Base-by-base conservation (phyloP, 2,797 vertebrate species). In the Pantherophis vulpinus region DNA sequence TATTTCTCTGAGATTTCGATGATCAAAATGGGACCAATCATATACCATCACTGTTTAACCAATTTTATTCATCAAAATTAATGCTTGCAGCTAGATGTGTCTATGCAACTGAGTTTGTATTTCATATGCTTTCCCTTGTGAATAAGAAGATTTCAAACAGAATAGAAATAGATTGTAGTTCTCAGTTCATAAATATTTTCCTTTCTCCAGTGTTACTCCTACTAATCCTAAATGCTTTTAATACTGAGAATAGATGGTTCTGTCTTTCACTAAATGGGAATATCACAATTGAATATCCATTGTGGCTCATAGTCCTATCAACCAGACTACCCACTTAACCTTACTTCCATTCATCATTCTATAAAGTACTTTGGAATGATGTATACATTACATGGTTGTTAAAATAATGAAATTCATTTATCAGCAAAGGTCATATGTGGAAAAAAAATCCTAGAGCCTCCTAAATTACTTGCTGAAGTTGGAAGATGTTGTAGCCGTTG, bases 401-500 rank as follows among this genome's bases (percentile, higher is more conserved):
- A 91, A 42, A 94, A 89, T 83, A 94, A 93, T 37, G 27, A 20
- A 61, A 32, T 9, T 88, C 27, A 86, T 93, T 91, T 93, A 93
- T 94, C 61, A 90, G 12, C 32, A 92, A 66, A 54, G 87, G 86
- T 63, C 92, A 61, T 37, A 89, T 47, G 29, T 60, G 79, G 8
- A 3, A 0, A 8, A 7, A 29, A 90, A 2, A 74, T 63, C 47
- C 2, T 89, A 89, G 4, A 5, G 0, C 10, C 87, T 93, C 42
- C 59, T 86, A 89, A 86, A 70, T 92, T 92, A 93, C 86, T 94
- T 25, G 5, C 29, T 92, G 70, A 63, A 83, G 55, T 59, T 47
- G 12, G 91, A 91, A 94, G 20, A 93, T n/a, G 8, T 54, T 47
- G n/a, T 13, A 90, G 42, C n/a, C n/a, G 29, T 8, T n/a, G 3